Conservation (phyloP, 1,140 invertebrate genomes). For the Sipha flava region DNA sequence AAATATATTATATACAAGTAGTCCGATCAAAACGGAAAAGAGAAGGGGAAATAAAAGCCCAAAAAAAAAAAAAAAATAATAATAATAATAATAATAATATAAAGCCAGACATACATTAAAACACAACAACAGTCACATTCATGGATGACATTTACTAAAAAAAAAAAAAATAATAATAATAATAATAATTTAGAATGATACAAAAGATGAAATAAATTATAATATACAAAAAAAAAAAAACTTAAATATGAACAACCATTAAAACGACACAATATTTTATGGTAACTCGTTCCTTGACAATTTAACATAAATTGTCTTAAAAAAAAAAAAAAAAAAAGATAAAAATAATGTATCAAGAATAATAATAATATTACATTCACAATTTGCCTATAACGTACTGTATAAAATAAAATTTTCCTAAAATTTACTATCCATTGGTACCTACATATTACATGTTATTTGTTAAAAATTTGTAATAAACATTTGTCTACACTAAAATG, state of each 20-base stretch:
- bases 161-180: background rate
- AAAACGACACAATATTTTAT: slow-evolving; percentile 33
- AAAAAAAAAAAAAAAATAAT: slow-evolving; percentile 9
- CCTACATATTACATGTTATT: background rate
- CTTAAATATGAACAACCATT: slow-evolving; percentile 32
- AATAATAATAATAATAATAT: too few relatives aligned
- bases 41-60: background rate
- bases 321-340: slow-evolving; percentile 16
- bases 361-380: slow-evolving; percentile 22
- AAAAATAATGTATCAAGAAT: slow-evolving; percentile 18
- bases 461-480: slow-evolving; percentile 5
- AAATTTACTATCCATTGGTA: slow-evolving; percentile 22
- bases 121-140: slow-evolving; percentile 22
- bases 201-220: slow-evolving; percentile 28
- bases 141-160: slow-evolving; percentile 27
- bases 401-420: slow-evolving; percentile 29
- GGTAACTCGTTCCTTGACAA: slow-evolving; percentile 32
- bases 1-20: slow-evolving; percentile 18
- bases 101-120: background rate
- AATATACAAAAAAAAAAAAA: slow-evolving; percentile 24
- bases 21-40: background rate
- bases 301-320: slow-evolving; percentile 17
- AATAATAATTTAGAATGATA: slow-evolving; percentile 25
- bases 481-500: slow-evolving; percentile 15
- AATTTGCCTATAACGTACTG: slow-evolving; percentile 22